These are phyloP conservation scores for Drosophila kohkoa DNA, from an alignment of 1,140 invertebrate genomes.

Conservation along the genomic window DNA sequence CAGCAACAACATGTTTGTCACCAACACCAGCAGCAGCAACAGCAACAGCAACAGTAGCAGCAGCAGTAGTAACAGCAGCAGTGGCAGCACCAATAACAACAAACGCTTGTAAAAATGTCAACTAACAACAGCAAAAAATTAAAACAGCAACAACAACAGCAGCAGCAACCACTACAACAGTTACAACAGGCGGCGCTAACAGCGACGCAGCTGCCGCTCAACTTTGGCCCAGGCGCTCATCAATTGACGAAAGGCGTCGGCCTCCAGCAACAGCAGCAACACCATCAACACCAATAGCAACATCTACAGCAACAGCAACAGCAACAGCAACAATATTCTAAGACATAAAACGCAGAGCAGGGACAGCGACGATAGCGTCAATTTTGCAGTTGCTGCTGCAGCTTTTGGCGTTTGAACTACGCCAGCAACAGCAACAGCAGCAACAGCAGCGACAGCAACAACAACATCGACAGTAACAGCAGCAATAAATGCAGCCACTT, in stretches of 20 bases:
- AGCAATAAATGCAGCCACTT: constrained; percentile 71
- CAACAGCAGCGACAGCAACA: constrained; percentile 37
- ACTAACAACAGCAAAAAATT: constrained; percentile 46
- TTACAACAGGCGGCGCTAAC: constrained; percentile 20
- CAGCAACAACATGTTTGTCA: constrained; percentile 60
- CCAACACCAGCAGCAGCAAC: constrained; percentile 35
- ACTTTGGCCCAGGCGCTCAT: constrained; percentile 69
- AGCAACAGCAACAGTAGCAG: constrained; percentile 8
- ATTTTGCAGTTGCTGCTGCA: constrained; percentile 24
- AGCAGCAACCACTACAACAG: constrained; percentile 32
- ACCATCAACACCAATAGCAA: constrained; percentile 28
- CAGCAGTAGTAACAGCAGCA: constrained; percentile 9
- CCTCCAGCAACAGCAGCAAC: constrained; percentile 31
- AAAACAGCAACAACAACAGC: constrained; percentile 38
- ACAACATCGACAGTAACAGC: constrained; percentile 10
- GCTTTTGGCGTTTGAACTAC: constrained; percentile 65
- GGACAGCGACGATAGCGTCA: constrained; percentile 35
- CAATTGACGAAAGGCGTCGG: constrained; percentile 71
- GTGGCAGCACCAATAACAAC: constrained; percentile 14
- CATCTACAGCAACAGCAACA: constrained; percentile 28
- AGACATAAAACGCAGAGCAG: constrained; percentile 51
- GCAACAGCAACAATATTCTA: constrained; percentile 44
- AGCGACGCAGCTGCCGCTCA: constrained; percentile 60
- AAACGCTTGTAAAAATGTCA: constrained; percentile 53
- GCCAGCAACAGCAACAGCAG: constrained; percentile 41